Evolutionary conservation across 2,113 vertebrate genomes (phyloP).

Genomic region (Tenebrosternarchus preto): DNA sequence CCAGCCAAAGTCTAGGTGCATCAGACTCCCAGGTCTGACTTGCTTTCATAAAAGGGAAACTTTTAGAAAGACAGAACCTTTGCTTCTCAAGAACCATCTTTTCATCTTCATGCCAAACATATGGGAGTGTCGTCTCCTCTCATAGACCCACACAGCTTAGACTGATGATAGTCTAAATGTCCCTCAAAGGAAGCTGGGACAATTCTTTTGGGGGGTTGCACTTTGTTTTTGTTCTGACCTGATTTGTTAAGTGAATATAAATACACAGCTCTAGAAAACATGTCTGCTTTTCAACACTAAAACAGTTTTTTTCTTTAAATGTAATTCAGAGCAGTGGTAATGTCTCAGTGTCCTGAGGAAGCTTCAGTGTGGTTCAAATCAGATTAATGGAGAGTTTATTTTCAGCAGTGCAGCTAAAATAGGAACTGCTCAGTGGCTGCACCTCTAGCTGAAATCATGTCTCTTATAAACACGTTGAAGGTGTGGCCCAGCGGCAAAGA

Average conservation of each 20-base stretch:
- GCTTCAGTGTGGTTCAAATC: constrained; percentile 20
- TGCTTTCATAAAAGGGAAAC: constrained; percentile 5
- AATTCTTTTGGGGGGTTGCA: too few species aligned
- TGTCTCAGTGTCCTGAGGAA: neutral
- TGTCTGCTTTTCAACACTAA: neutral
- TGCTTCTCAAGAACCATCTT: too few species aligned
- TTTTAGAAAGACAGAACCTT: neutral
- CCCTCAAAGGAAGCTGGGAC: too few species aligned
- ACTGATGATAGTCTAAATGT: too few species aligned
- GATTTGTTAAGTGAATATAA: too few species aligned
- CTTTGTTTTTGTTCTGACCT: too few species aligned
- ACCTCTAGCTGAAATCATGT: constrained; percentile 25
- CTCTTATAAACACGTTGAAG: constrained; percentile 4
- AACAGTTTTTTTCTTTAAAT: constrained; percentile 9
- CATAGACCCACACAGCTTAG: neutral
- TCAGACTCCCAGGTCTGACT: constrained; percentile 8
- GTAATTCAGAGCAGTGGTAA: neutral
- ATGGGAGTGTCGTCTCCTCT: neutral
- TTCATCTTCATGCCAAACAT: constrained; percentile 4
- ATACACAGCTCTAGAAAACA: too few species aligned
- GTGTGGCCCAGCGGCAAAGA: constrained; percentile 6
- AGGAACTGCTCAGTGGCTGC: constrained; percentile 22
- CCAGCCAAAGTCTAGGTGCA: constrained; percentile 1
- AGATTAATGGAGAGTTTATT: constrained; percentile 25
- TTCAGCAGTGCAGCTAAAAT: constrained; percentile 20